Evolutionary conservation across 2,797 vertebrate genomes (phyloP), one percentile per base, ranked within the genome.

Genomic region (Remorina albescens): DNA sequence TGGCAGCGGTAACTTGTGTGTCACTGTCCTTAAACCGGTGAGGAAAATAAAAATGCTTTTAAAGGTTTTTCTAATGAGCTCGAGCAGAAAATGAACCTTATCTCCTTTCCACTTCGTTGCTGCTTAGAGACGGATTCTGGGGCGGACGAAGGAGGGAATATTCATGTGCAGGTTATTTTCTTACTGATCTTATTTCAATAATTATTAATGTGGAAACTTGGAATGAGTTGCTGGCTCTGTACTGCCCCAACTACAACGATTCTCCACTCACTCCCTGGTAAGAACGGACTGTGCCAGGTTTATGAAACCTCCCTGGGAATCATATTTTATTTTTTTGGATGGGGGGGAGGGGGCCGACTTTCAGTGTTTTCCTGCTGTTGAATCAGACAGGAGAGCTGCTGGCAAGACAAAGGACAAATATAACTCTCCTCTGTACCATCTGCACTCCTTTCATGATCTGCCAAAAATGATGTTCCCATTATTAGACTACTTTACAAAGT

Each of bases 141-240:
- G 11, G 41, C 63, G 44, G 51, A 59, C n/a, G n/a, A 3, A 19
- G 21, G 65, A 53, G 51, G 53, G 46, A 78, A 85, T 66, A 74
- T 75, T 75, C 67, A 82, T 49, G 50, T 63, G 66, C 50, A 58
- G 71, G 71, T 65, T 74, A 74, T 84, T 87, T 81, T 78, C 59
- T 62, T 63, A 13, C 76, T 32, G 63, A 81, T 73, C 79, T 81
- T 76, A 80, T 87, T 87, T 81, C 42, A 81, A 77, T 84, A 85
- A 90, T 86, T 86, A 78, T 70, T 70, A 58, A 75, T n/a, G 12
- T 63, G 74, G 67, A 82, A 86, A 82, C 79, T 74, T 74, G 62
- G 76, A 88, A 62, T 26, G 47, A 79, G 78, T 59, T 67, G 32
- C 26, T 70, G 46, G 72, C 67, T 75, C 46, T 30, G 55, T 36